Conservation (phyloP, 2,797 vertebrate genomes). For the Muscicapa comitata region DNA sequence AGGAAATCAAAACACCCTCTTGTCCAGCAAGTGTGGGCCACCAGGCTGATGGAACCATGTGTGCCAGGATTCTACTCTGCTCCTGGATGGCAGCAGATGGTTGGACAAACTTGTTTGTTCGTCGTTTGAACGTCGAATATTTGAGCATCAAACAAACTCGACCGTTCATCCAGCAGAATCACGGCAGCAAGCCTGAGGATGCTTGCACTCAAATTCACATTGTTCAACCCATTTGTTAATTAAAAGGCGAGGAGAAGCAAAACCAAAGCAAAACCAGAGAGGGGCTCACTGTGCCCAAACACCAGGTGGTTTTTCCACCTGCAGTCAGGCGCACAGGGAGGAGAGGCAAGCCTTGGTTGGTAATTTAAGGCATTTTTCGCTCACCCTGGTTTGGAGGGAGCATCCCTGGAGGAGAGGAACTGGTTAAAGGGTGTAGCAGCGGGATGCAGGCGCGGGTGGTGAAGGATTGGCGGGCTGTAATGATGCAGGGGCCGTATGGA, state of each 20-base stretch:
- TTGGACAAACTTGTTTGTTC: background rate
- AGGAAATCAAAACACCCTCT: background rate
- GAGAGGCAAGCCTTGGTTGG: rapidly evolving
- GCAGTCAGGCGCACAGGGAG: background rate
- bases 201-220: constrained; percentile 49
- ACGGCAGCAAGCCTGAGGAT: constrained; percentile 63
- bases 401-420: constrained; percentile 26
- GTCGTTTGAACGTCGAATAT: no score
- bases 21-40: background rate
- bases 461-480: constrained; percentile 76
- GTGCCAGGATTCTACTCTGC: background rate
- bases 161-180: constrained; percentile 67
- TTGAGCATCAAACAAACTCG: background rate
- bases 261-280: background rate
- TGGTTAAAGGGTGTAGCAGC: constrained; percentile 61
- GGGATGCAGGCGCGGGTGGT: constrained; percentile 35
- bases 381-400: background rate
- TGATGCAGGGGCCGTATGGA: constrained; percentile 72
- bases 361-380: rapidly evolving
- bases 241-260: constrained; percentile 23
- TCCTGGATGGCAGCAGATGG: constrained; percentile 50
- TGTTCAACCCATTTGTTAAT: constrained; percentile 48
- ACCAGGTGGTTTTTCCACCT: background rate
- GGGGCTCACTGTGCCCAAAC: background rate
- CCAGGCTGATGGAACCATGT: rapidly evolving